A percentile compares a stretch with the other conserved stretches of the same genome.
phyloP scores from a whole-genome alignment of 30 jellyfish, hydroid and myxozoan species.

The Aurelia sp. region DNA sequence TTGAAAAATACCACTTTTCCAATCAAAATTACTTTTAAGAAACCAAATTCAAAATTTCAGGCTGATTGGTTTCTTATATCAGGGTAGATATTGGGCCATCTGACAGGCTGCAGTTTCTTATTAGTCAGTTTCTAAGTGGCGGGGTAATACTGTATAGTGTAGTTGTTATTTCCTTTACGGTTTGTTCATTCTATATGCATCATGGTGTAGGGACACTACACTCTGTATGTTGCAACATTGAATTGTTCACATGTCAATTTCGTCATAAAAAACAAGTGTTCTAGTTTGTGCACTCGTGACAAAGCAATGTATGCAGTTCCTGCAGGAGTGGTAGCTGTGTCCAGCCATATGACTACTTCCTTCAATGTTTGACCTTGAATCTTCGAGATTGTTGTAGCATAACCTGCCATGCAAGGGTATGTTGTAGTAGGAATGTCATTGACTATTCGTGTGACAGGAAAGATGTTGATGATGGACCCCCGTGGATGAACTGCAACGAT shows the following conservation, averaged over 20 bases:
- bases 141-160: too few relatives aligned
- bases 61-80: too few relatives aligned
- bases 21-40: too few relatives aligned
- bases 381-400: constrained; percentile 8
- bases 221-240: too few relatives aligned
- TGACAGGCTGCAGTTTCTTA: too few relatives aligned
- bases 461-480: constrained; percentile 6
- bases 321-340: neutral
- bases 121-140: too few relatives aligned
- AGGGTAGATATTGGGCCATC: too few relatives aligned
- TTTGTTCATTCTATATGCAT: too few relatives aligned
- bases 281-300: neutral
- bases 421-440: neutral
- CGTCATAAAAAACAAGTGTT: neutral
- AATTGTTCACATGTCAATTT: neutral
- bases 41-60: too few relatives aligned
- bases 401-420: constrained; percentile 12
- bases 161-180: too few relatives aligned
- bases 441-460: neutral
- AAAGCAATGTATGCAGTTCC: constrained; percentile 26
- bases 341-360: constrained; percentile 6
- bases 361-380: constrained; percentile 16
- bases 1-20: too few relatives aligned
- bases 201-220: too few relatives aligned
- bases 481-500: neutral